Evolutionary conservation across 2,113 vertebrate species (phyloP), one percentile per base, ranked within the genome.

Genomic region (Speoplatyrhinus poulsoni): DNA sequence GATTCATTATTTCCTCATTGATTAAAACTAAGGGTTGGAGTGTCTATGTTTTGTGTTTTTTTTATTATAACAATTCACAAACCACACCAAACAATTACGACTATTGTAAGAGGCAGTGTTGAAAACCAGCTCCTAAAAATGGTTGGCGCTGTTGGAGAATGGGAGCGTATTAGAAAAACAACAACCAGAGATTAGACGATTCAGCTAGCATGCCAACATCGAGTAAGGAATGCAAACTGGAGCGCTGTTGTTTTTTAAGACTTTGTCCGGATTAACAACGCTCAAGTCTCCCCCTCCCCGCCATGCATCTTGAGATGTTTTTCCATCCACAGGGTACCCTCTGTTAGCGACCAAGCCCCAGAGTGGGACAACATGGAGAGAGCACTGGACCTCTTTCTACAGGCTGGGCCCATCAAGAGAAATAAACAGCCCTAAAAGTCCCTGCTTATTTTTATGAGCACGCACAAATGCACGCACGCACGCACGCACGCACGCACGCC

Each of bases 261-360:
- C 78, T 87, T 76, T 73, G 69, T 78, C 70, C 47, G 4, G 8
- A 71, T 19, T n/a, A 17, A 56, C 54, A 56, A 56, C 8, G 11
- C 54, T 56, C 19, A 19, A 56, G 11, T n/a, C 54, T 56, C 19
- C 19, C 50, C 50, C 50, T 4, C 50, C 50, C 50, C 50, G 0
- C 50, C 50, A 52, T n/a, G 12, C 50, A 52, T 64, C 52, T 56
- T 77, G 62, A 60, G 75, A 74, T 86, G 76, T 86, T 90, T 85
- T 85, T 73, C 78, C 74, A 84, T 78, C 85, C 75, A 81, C 80
- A 81, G 83, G 75, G 84, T 73, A 76, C 79, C 75, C 76, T 85
- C 89, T 90, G 87, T 88, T 88, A 76, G 72, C 16, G 56, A 86
- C 87, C 88, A 87, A 87, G 68, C 63, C 75, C 78, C 33, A 65